A percentile compares a stretch with the other conserved stretches of the same genome.
Conservation (phyloP, 2,797 vertebrate genomes). For the Gallinago solitaria region DNA sequence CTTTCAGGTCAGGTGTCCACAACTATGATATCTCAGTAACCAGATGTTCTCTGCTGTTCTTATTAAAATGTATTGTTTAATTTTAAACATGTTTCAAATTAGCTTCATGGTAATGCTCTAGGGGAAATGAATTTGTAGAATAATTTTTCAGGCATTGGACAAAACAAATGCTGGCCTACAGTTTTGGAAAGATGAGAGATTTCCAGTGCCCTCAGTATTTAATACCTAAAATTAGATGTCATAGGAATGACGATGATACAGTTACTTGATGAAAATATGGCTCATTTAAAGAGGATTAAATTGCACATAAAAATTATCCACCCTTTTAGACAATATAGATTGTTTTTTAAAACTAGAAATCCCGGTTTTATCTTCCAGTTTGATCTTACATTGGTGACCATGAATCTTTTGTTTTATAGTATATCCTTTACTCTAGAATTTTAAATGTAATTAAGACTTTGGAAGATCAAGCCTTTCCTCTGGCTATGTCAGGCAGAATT, state of each 20-base stretch:
- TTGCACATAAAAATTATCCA: not conserved
- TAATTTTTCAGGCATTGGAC: not conserved
- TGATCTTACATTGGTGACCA: not conserved
- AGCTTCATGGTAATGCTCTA: not conserved
- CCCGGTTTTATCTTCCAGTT: not conserved
- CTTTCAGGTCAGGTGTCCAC: not conserved
- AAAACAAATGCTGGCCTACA: not conserved
- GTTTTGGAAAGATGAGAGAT: not conserved
- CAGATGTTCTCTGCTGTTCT: not conserved
- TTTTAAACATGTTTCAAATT: not conserved
- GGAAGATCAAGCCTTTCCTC: not conserved
- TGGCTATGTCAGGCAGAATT: not conserved
- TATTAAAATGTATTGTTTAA: not conserved
- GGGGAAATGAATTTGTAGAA: not conserved
- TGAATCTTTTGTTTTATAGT: not conserved
- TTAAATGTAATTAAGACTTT: not conserved
- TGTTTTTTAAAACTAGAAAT: not conserved
- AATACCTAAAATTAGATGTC: conserved; percentile 3
- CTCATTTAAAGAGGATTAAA: not conserved
- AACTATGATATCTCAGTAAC: not conserved
- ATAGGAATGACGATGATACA: not conserved
- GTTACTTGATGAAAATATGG: not conserved
- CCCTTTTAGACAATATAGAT: not conserved
- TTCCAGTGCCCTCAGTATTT: not conserved
- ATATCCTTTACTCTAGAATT: not conserved